phyloP scores from a whole-genome alignment of 2,113 vertebrate genomes.

The Chiloscyllium plagiosum region DNA sequence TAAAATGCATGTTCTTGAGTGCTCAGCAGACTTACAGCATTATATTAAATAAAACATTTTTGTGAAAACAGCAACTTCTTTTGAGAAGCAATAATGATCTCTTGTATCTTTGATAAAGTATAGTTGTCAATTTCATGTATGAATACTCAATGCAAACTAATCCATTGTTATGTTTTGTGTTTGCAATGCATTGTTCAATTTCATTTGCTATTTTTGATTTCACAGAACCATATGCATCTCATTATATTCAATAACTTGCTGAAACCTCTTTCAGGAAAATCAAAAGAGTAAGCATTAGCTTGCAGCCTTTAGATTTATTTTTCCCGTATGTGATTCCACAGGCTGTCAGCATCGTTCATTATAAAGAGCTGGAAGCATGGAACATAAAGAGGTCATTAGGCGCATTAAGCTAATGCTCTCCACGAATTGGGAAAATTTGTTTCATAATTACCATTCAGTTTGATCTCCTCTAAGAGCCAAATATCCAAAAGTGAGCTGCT shows the following conservation, averaged over 20 bases:
- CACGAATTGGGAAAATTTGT: not conserved
- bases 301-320: not conserved
- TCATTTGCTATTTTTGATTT: not conserved
- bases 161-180: not conserved
- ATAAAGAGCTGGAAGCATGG: not conserved
- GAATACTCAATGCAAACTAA: not conserved
- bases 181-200: not conserved
- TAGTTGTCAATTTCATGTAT: not conserved
- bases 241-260: not conserved
- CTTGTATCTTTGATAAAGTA: not conserved
- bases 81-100: not conserved
- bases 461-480: not conserved
- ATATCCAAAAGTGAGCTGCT: not conserved
- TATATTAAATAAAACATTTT: not conserved
- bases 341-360: not conserved
- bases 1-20: not conserved
- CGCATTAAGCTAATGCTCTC: not conserved
- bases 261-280: not conserved
- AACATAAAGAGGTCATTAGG: not conserved
- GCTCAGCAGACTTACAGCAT: not conserved
- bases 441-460: not conserved
- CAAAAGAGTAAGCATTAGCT: not conserved
- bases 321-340: not conserved
- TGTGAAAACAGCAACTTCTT: not conserved
- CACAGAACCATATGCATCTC: not conserved